Evolutionary conservation across 2,888 invertebrate species (phyloP).

Genomic region (Stenoptilia bipunctidactyla): DNA sequence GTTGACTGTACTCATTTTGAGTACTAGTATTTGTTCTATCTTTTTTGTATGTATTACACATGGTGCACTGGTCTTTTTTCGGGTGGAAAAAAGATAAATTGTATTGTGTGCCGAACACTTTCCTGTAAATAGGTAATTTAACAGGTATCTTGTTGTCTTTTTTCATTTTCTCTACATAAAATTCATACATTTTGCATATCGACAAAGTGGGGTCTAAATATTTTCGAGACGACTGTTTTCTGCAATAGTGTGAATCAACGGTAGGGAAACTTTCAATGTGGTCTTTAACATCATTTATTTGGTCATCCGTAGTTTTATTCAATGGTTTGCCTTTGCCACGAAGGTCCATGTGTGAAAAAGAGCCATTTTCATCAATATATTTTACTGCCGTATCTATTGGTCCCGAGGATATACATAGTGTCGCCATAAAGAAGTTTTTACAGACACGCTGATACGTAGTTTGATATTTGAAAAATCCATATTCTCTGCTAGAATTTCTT

Average conservation of each 20-base stretch:
- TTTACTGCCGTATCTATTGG: constrained; percentile 9
- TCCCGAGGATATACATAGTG: constrained; percentile 8
- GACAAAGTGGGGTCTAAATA: constrained; percentile 7
- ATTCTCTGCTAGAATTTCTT: constrained; percentile 3
- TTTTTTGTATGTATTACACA: no score
- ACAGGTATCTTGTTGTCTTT: constrained; percentile 5
- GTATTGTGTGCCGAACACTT: constrained; percentile 8
- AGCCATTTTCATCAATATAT: constrained; percentile 7
- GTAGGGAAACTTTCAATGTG: constrained; percentile 11
- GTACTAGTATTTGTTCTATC: no score
- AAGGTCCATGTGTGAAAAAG: constrained; percentile 5
- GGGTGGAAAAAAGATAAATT: constrained; percentile 9
- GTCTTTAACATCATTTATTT: constrained; percentile 8
- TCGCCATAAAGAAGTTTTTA: constrained; percentile 7
- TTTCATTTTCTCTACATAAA: constrained; percentile 9
- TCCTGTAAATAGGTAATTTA: constrained; percentile 7
- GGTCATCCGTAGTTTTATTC: constrained; percentile 9
- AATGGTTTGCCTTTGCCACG: constrained; percentile 7
- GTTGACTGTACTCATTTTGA: no score
- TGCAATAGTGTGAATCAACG: constrained; percentile 9
- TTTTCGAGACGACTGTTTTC: constrained; percentile 6
- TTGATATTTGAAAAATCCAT: background rate
- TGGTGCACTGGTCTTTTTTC: constrained; percentile 3
- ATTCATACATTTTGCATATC: constrained; percentile 9
- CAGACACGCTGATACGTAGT: constrained; percentile 6